Base-by-base conservation (phyloP, 2,888 invertebrate genomes). In the Cheilosia pagana region DNA sequence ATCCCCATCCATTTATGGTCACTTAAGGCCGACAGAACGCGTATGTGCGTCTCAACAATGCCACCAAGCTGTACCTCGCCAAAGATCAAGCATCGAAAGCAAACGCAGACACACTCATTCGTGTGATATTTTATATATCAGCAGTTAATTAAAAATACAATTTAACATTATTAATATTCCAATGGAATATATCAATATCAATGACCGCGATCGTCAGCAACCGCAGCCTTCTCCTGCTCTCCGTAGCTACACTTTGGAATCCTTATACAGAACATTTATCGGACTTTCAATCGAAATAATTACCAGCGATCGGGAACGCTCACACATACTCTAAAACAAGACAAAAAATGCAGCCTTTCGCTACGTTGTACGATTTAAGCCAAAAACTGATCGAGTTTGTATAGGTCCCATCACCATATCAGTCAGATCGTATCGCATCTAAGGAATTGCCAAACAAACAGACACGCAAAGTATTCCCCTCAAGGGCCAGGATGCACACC, bases 61-160 rank as follows among this genome's bases (percentile, higher is more conserved):
- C 53, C 25, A 43, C 23, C 25, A 10, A 39, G 50, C 67, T 70
- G 59, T 67, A 72, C 67, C 65, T 52, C 43, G 12, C 31, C 21
- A 39, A 31, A 60, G 67, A 72, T 72, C 68, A 25, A 28, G 62
- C 74, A 74, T 74, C 75, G 70, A 59, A 71, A 65, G 50, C 65
- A 39, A 62, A 16, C 68, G 45, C 41, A 28, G 41, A 59, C 72
- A 82, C 53, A 67, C 52, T 25, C 53, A 62, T 43, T 65, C 79
- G 79, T 79, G 85, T 79, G 79, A 85, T 85, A 85, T 85, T 79
- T 65, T 85, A 79, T 79, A 79, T 75, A 79, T 75, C 70, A 65
- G 63, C 60, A 75, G 81, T 75, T 87, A 87, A 87, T 87, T 87
- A 87, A 87, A 87, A 87, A 87, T 87, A 86, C 87, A 87, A 87